These are phyloP conservation scores for Zele albiditarsus DNA, from an alignment of 2,888 invertebrate genomes.

Conservation along the genomic window DNA sequence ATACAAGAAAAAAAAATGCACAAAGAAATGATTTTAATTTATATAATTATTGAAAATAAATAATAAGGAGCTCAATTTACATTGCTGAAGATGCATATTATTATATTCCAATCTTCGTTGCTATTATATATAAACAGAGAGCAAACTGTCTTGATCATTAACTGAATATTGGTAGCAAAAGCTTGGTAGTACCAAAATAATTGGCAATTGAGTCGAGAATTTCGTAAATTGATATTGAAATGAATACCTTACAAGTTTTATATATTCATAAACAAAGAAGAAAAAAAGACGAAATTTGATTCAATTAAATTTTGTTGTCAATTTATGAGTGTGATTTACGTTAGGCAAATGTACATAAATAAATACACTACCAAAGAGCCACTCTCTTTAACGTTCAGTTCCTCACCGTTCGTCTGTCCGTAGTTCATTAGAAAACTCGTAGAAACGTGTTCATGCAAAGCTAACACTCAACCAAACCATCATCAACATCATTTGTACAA, in stretches of 20 bases:
- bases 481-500: neutral
- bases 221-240: neutral
- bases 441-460: slow-evolving; percentile 21
- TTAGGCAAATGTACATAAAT: neutral
- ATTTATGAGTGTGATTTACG: neutral
- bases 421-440: slow-evolving; percentile 51
- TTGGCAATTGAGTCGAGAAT: neutral
- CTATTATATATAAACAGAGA: neutral
- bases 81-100: neutral
- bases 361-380: neutral
- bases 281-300: too few species aligned
- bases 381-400: too few species aligned
- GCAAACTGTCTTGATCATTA: neutral
- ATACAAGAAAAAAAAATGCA: neutral
- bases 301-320: too few species aligned
- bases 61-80: neutral
- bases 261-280: neutral
- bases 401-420: slow-evolving; percentile 39
- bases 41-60: neutral
- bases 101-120: neutral
- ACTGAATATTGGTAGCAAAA: neutral
- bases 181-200: neutral
- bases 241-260: neutral
- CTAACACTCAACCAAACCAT: slow-evolving; percentile 9
- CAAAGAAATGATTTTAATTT: neutral